A percentile compares a stretch with the other conserved stretches of the same genome.
Conservation (phyloP, 2,113 vertebrate genomes). For the Pteropus alecto region DNA sequence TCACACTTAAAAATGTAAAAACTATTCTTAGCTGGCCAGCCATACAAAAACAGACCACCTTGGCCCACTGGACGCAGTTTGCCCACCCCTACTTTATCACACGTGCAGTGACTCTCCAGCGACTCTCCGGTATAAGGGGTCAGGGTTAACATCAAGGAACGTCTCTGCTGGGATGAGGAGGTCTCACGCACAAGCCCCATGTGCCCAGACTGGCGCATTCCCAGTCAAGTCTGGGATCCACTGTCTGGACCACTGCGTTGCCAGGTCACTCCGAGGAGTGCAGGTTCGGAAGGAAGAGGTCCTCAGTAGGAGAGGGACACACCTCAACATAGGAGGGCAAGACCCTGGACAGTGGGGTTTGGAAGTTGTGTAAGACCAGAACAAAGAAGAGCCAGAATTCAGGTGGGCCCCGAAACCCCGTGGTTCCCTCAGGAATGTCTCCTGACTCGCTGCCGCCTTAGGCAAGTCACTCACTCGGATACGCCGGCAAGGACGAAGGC, state of each 20-base stretch:
- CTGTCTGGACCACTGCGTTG: neutral
- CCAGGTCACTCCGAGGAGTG: neutral
- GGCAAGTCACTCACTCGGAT: slow-evolving; percentile 50
- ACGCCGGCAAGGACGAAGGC: neutral
- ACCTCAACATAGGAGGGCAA: neutral
- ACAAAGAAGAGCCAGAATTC: no score
- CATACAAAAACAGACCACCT: neutral
- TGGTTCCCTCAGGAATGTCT: neutral
- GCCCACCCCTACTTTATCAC: neutral
- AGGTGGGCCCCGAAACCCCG: neutral
- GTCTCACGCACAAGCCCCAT: neutral
- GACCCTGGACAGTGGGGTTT: neutral
- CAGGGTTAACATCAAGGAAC: neutral
- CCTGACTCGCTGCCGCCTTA: neutral
- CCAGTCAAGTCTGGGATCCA: neutral
- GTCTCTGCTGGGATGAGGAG: neutral
- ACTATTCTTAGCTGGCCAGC: neutral
- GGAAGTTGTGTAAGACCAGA: neutral
- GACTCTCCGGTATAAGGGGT: neutral
- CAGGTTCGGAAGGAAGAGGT: neutral
- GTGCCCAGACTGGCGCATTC: neutral
- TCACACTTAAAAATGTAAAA: neutral
- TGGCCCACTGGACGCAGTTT: neutral
- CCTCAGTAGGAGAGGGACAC: neutral
- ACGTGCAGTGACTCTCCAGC: neutral